phyloP scores from a whole-genome alignment of 2,888 invertebrate genomes.

The Oligia latruncula region DNA sequence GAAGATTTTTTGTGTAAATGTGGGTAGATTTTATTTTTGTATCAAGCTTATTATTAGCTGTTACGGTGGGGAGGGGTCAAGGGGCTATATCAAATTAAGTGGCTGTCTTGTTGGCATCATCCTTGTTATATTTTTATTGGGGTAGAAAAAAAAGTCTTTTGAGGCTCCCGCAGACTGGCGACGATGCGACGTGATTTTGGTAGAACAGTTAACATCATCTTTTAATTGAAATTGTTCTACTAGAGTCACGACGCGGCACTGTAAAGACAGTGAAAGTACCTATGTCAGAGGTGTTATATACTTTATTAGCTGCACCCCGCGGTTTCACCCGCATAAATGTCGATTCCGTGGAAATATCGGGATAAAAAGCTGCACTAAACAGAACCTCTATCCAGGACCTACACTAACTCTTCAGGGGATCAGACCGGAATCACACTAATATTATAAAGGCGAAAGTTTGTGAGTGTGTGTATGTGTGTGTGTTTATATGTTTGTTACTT shows the following conservation, averaged over 20 bases:
- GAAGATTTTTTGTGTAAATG: constrained; percentile 55
- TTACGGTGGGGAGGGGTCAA: not conserved
- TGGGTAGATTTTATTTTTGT: constrained; percentile 46
- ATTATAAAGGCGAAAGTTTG: too few species aligned
- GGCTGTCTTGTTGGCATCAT: constrained; percentile 10
- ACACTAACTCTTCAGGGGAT: too few species aligned
- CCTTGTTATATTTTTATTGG: constrained; percentile 37
- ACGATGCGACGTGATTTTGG: not conserved
- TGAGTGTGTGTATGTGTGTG: too few species aligned
- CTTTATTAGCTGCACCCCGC: too few species aligned
- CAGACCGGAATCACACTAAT: too few species aligned
- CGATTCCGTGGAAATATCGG: too few species aligned
- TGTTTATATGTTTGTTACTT: too few species aligned
- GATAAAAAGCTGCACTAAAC: too few species aligned
- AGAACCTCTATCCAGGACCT: too few species aligned
- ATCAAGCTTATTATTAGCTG: constrained; percentile 40
- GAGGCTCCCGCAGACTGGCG: not conserved
- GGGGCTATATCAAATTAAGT: constrained; percentile 35
- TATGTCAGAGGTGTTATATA: too few species aligned
- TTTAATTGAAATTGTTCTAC: not conserved
- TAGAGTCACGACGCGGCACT: not conserved
- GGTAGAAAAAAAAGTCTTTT: not conserved
- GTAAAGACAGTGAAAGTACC: too few species aligned
- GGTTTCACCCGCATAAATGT: too few species aligned
- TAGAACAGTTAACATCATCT: not conserved